phyloP scores from a whole-genome alignment of 1,140 invertebrate species.

The Muscidifurax raptorellus region DNA sequence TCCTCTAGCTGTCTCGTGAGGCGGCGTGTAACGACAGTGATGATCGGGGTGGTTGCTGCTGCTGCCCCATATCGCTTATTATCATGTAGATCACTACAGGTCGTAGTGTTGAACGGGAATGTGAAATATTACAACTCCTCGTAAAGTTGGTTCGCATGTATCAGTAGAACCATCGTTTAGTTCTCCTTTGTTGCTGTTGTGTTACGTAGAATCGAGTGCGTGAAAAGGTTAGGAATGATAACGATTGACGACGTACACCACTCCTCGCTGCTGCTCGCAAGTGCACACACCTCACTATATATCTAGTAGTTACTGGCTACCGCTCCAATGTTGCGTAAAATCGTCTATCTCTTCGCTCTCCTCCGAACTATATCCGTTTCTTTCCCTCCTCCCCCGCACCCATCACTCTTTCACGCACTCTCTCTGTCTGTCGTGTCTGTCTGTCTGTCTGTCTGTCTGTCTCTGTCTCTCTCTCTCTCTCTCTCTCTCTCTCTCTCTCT shows the following conservation, averaged over 20 bases:
- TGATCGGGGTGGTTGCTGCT: background rate
- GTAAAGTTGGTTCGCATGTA: background rate
- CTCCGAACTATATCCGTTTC: too few species aligned
- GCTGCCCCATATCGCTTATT: background rate
- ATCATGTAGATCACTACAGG: background rate
- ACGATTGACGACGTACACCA: conserved; percentile 64
- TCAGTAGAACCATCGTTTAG: background rate
- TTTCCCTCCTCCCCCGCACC: too few species aligned
- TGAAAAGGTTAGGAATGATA: conserved; percentile 71
- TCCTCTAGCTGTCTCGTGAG: background rate
- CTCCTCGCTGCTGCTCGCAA: conserved; percentile 12
- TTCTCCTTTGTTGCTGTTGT: background rate
- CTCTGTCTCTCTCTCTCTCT: too few species aligned
- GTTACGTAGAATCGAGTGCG: conserved; percentile 43
- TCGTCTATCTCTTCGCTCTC: too few species aligned
- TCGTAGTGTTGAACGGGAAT: background rate
- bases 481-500: too few species aligned
- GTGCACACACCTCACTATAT: background rate
- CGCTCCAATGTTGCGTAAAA: too few species aligned
- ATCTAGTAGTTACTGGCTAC: too few species aligned
- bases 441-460: too few species aligned
- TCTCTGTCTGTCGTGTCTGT: too few species aligned
- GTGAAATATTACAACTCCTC: background rate
- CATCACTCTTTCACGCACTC: too few species aligned
- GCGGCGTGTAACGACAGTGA: background rate